Evolutionary conservation across 2,113 vertebrate genomes (phyloP), one percentile per base, ranked within the genome.

Genomic region (Ictalurus punctatus): DNA sequence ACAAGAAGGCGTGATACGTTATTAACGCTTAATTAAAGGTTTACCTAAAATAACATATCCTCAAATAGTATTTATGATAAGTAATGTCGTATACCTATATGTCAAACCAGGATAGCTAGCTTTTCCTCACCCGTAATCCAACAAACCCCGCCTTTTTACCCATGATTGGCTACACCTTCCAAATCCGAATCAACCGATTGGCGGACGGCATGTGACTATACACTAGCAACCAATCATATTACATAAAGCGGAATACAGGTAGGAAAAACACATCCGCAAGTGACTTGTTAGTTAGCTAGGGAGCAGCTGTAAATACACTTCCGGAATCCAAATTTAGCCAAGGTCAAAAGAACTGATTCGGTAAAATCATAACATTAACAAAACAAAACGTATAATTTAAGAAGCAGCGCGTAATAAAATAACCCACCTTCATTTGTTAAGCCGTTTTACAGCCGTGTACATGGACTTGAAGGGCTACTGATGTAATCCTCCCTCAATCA

Each of bases 371-470:
- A 9, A 52, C 9, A 61, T n/a, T 10, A 56, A 56, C 44, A 37
- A 30, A 17, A 52, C 27, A 80, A 37, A 34, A 9, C 59, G 14
- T 23, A 0, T 25, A 0, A 30, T 9, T 27, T 23, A 69, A 30
- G 19, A 37, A 30, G 10, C 12, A 27, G n/a, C 16, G 8, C 16
- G 10, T 8, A 21, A 0, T 8, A 4, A 78, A 63, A n/a, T 81
- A 63, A 2, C 58, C 59, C 44, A 90, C 90, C 89, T 67, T 84
- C 86, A 90, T 91, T 25, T 80, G 34, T 25, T 63, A 84, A 58
- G 8, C 59, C 73, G 30, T 34, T 86, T 12, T 61, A 63, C 89
- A 37, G 69, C 27, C 48, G 2, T 30, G 48, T 83, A 37, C 58
- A 73, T 23, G 48, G 16, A 13, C 40, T 21, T 12, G 37, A 67